phyloP scores from a whole-genome alignment of 2,888 invertebrate species.

The Hypolimnas misippus region DNA sequence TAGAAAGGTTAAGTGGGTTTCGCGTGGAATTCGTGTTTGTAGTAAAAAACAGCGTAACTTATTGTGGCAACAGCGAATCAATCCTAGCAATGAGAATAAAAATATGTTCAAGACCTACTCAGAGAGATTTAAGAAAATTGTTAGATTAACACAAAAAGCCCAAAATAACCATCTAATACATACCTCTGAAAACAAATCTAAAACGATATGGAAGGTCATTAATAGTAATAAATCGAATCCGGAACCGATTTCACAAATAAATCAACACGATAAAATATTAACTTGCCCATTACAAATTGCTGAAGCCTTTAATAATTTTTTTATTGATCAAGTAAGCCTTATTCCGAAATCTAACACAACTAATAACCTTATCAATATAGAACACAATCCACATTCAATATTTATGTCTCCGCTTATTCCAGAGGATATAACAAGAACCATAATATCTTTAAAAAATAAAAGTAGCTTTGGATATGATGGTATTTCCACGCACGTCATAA shows the following conservation, averaged over 20 bases:
- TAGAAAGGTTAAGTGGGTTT: neutral
- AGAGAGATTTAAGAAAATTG: neutral
- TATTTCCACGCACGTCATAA: slow-evolving; percentile 6
- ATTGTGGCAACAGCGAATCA: neutral
- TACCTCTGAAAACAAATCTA: neutral
- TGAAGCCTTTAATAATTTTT: neutral
- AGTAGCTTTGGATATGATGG: neutral
- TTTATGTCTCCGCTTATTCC: slow-evolving; percentile 6
- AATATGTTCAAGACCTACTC: neutral
- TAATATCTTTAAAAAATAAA: slow-evolving; percentile 8
- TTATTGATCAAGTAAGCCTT: neutral
- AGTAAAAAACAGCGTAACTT: no score
- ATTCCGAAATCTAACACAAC: no score
- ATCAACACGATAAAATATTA: no score
- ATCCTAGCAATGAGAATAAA: neutral
- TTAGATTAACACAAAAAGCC: neutral
- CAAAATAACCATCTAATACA: neutral
- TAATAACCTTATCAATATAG: no score
- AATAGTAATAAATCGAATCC: neutral
- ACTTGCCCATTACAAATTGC: no score
- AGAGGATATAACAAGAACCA: slow-evolving; percentile 5
- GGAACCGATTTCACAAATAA: neutral
- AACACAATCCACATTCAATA: slow-evolving; percentile 1
- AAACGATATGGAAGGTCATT: neutral
- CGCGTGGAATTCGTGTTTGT: neutral